A percentile compares a stretch with the other conserved stretches of the same genome.
Conservation (phyloP, 2,113 vertebrate genomes). For the Hystrix cristata region DNA sequence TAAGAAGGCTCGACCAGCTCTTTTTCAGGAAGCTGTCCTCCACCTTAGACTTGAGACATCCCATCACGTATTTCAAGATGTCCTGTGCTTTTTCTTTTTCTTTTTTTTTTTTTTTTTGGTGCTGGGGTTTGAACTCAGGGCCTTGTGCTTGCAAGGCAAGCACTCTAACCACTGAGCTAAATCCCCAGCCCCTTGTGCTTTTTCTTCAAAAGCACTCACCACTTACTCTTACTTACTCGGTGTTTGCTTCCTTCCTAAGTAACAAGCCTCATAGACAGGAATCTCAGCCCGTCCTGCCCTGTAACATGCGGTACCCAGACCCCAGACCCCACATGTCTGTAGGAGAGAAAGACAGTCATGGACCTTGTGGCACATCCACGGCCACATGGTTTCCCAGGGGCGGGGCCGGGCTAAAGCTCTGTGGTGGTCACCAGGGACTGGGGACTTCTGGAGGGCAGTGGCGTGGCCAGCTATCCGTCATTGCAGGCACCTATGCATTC, state of each 20-base stretch:
- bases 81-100: background rate
- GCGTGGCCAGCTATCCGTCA: background rate
- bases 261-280: background rate
- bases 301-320: background rate
- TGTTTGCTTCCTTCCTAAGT: background rate
- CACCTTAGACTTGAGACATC: background rate
- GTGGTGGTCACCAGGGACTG: background rate
- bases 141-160: too few relatives aligned
- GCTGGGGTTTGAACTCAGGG: too few relatives aligned
- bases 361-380: background rate
- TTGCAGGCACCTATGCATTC: background rate
- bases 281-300: background rate
- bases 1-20: background rate
- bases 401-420: too few relatives aligned
- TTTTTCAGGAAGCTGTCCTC: background rate
- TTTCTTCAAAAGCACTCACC: background rate
- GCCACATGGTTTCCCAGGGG: background rate
- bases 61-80: rapidly evolving
- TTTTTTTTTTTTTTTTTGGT: too few relatives aligned
- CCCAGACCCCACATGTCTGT: rapidly evolving
- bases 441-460: background rate
- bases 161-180: too few relatives aligned
- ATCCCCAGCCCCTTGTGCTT: too few relatives aligned
- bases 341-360: background rate
- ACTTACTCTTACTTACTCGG: background rate